phyloP scores from a whole-genome alignment of 2,888 invertebrate genomes.

The Globia sparganii region DNA sequence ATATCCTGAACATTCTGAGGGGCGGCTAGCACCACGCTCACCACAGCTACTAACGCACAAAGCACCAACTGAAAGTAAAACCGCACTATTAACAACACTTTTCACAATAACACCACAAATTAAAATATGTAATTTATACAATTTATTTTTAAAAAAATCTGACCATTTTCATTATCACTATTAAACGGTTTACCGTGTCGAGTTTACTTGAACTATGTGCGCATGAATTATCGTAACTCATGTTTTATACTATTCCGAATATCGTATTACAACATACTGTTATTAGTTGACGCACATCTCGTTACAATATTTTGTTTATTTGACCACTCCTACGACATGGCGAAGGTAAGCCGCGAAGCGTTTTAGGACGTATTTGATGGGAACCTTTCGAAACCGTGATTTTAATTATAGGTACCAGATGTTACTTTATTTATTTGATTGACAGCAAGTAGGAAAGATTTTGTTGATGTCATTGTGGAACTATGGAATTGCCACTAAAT shows the following conservation, averaged over 20 bases:
- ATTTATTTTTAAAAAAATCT: slow-evolving; percentile 56
- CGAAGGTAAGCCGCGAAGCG: slow-evolving; percentile 77
- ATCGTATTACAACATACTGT: slow-evolving; percentile 81
- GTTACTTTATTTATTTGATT: slow-evolving; percentile 71
- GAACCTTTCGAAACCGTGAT: slow-evolving; percentile 75
- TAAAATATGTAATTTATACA: slow-evolving; percentile 24
- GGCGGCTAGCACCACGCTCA: slow-evolving; percentile 71
- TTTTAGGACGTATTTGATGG: slow-evolving; percentile 80
- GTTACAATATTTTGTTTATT: slow-evolving; percentile 82
- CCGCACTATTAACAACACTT: slow-evolving; percentile 61
- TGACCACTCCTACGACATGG: slow-evolving; percentile 78
- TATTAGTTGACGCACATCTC: slow-evolving; percentile 79
- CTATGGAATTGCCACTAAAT: background rate
- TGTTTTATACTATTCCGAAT: slow-evolving; percentile 84
- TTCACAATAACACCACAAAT: slow-evolving; percentile 41
- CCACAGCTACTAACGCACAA: slow-evolving; percentile 80
- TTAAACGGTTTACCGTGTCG: slow-evolving; percentile 72
- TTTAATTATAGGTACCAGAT: slow-evolving; percentile 72
- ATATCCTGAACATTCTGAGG: slow-evolving; percentile 80
- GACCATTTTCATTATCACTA: slow-evolving; percentile 82
- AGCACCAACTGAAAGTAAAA: slow-evolving; percentile 83
- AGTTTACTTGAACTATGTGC: slow-evolving; percentile 78
- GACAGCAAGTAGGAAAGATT: slow-evolving; percentile 71
- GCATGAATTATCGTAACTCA: slow-evolving; percentile 75
- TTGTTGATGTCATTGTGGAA: slow-evolving; percentile 45